Conservation (phyloP, 2,113 vertebrate species). For the Petrocephalus zakoni region DNA sequence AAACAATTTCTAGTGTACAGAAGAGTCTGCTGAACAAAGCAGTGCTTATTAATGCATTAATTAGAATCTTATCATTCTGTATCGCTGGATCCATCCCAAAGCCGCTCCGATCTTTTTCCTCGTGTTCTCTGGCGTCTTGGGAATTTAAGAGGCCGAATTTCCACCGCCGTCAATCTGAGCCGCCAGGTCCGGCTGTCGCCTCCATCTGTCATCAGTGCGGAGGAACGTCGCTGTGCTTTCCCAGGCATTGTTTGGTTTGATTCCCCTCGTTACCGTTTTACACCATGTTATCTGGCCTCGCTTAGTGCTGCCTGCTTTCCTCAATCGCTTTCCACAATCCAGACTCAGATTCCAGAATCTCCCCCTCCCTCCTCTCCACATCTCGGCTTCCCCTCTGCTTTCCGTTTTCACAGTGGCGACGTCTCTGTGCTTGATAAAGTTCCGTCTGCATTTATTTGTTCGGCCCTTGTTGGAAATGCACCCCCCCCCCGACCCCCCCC, state of each 20-base stretch:
- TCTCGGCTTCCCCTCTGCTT: too few relatives aligned
- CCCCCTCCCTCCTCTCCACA: background rate
- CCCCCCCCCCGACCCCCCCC: background rate
- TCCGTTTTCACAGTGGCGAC: slow-evolving; percentile 3
- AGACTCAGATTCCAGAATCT: background rate
- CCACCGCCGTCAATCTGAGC: background rate
- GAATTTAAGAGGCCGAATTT: slow-evolving; percentile 9
- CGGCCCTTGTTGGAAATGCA: background rate
- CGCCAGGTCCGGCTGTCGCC: background rate
- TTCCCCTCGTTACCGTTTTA: background rate
- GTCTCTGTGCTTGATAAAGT: background rate
- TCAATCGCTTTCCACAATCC: background rate
- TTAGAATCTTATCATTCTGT: slow-evolving; percentile 13
- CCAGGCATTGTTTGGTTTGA: background rate
- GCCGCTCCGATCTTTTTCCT: background rate
- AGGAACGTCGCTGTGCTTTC: background rate
- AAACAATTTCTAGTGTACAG: slow-evolving; percentile 9
- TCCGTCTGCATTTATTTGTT: background rate
- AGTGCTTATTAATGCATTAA: slow-evolving; percentile 8
- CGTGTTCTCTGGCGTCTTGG: background rate
- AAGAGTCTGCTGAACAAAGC: background rate
- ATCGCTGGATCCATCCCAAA: background rate
- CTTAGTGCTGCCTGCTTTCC: too few relatives aligned
- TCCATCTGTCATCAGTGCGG: background rate
- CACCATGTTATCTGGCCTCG: background rate